These are phyloP conservation scores for Latheticus oryzae DNA, from an alignment of 2,888 invertebrate species.

Conservation along the genomic window DNA sequence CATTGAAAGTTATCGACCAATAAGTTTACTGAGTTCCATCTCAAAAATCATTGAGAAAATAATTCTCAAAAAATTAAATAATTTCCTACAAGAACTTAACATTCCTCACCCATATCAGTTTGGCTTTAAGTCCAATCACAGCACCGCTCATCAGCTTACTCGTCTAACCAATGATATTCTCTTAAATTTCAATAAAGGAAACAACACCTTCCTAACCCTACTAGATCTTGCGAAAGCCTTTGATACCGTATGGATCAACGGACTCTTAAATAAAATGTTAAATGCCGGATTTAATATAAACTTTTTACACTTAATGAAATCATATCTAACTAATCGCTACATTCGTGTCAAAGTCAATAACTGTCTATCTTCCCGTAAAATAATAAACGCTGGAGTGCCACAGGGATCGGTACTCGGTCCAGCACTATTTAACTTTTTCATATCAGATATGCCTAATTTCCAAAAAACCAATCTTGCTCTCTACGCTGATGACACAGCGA, in stretches of 20 bases:
- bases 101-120: constrained; percentile 31
- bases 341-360: neutral
- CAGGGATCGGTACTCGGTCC: constrained; percentile 39
- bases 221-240: constrained; percentile 58
- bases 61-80: constrained; percentile 1
- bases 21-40: constrained; percentile 26
- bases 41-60: constrained; percentile 21
- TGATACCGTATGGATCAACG: constrained; percentile 56
- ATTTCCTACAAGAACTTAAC: neutral
- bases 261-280: constrained; percentile 49
- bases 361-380: neutral
- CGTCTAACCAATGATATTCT: constrained; percentile 1
- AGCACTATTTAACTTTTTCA: constrained; percentile 20
- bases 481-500: constrained; percentile 39
- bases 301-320: constrained; percentile 8
- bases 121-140: constrained; percentile 17
- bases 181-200: constrained; percentile 42
- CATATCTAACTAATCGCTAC: constrained; percentile 7
- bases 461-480: constrained; percentile 13
- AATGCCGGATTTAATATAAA: neutral
- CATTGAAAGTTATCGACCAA: constrained; percentile 23
- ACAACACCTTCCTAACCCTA: constrained; percentile 50
- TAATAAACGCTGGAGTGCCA: constrained; percentile 21
- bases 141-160: constrained; percentile 12
- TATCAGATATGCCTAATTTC: constrained; percentile 17